These are phyloP conservation scores for Tinea semifulvella DNA, from an alignment of 2,888 invertebrate species.

Conservation along the genomic window DNA sequence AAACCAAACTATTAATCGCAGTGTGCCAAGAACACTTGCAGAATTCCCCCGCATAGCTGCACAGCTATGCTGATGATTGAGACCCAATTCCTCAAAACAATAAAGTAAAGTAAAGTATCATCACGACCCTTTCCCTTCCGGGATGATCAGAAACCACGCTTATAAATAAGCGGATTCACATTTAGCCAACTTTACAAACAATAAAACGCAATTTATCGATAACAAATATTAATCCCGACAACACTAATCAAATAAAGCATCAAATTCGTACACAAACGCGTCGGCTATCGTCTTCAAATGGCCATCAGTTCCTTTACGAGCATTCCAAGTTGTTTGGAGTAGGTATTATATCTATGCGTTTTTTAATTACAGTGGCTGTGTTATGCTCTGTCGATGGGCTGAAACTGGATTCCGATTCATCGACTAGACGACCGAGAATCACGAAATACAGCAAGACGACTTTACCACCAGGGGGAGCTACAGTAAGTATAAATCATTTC, in stretches of 20 bases:
- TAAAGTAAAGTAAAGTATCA: no score
- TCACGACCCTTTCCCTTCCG: no score
- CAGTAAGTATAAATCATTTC: constrained; percentile 32
- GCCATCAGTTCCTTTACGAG: background rate
- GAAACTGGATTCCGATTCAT: constrained; percentile 67
- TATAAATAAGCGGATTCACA: no score
- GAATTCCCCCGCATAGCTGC: no score
- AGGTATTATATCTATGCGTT: constrained; percentile 5
- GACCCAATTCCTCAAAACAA: no score
- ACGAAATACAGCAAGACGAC: constrained; percentile 72
- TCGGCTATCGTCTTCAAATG: constrained; percentile 1
- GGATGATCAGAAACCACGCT: no score
- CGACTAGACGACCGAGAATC: constrained; percentile 70
- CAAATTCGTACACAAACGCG: constrained; percentile 1
- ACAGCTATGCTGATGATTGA: no score
- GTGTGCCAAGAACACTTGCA: no score
- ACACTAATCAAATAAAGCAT: constrained; percentile 7
- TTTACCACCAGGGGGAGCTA: constrained; percentile 46
- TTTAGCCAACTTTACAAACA: no score
- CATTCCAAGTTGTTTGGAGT: background rate
- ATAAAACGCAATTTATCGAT: constrained; percentile 7
- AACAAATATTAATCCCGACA: background rate
- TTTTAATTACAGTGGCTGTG: constrained; percentile 41
- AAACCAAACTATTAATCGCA: no score
- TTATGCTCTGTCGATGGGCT: constrained; percentile 52